phyloP scores from a whole-genome alignment of 1,140 invertebrate species.

The Microplitis demolitor region DNA sequence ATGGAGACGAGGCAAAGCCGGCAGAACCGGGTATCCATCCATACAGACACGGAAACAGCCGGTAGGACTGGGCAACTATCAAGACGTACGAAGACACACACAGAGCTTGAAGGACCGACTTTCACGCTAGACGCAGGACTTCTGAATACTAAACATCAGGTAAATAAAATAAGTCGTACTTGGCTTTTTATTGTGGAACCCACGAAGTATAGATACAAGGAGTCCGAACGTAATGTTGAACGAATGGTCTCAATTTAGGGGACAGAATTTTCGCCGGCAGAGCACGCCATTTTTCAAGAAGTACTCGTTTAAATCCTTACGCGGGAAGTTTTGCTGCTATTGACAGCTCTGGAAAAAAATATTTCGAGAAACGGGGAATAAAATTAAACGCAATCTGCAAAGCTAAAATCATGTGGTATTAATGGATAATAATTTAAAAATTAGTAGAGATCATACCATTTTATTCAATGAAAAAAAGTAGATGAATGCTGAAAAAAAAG shows the following conservation, averaged over 20 bases:
- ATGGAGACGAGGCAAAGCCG: no score
- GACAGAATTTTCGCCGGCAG: not conserved
- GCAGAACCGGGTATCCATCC: no score
- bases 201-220: not conserved
- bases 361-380: not conserved
- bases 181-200: no score
- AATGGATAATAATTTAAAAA: constrained; percentile 4
- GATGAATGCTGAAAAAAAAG: not conserved
- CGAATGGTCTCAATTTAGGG: not conserved
- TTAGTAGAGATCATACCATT: not conserved
- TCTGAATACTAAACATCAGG: no score
- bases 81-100: no score
- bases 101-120: no score
- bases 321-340: not conserved
- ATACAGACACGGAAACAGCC: no score
- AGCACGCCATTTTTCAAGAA: not conserved
- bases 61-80: no score
- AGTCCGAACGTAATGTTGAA: not conserved
- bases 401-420: constrained; percentile 8
- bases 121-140: no score
- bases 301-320: not conserved
- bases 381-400: not conserved
- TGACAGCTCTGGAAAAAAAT: not conserved
- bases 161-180: no score
- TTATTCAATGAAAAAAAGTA: not conserved